Percentiles rank a stretch among this genome's conserved stretches.
Conservation (phyloP, 2,113 vertebrate genomes). For the Cavia aperea region DNA sequence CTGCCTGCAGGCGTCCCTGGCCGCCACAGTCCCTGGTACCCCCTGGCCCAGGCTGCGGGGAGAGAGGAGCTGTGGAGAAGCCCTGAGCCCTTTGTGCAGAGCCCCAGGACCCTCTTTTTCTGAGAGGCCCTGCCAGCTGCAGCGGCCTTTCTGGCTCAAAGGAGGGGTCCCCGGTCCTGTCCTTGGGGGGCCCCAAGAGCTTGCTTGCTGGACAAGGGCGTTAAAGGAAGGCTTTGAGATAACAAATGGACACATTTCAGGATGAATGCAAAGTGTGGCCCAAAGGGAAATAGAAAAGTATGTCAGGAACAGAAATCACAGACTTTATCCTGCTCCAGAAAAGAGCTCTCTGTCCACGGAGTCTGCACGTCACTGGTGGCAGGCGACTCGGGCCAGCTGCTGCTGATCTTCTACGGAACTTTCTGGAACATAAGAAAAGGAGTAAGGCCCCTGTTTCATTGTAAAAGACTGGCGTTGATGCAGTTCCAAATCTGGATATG, state of each 20-base stretch:
- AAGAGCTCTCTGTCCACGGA: rapidly evolving
- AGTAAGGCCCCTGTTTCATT: not conserved
- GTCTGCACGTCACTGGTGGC: not conserved
- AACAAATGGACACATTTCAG: not conserved
- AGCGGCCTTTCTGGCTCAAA: not conserved
- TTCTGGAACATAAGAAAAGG: not conserved
- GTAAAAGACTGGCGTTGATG: not conserved
- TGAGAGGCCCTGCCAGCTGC: not conserved
- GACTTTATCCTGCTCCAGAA: not conserved
- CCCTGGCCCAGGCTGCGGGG: not conserved
- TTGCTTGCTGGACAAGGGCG: not conserved
- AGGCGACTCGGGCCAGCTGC: not conserved
- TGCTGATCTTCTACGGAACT: not conserved
- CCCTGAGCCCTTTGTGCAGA: not conserved
- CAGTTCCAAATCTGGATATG: not conserved
- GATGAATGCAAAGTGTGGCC: not conserved
- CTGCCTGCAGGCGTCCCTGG: rapidly evolving
- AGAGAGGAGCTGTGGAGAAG: rapidly evolving
- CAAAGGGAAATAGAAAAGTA: not conserved
- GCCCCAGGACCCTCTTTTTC: not conserved
- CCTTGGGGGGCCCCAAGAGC: not conserved
- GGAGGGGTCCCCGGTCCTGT: not conserved
- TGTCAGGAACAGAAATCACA: not conserved
- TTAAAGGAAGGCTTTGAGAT: not conserved
- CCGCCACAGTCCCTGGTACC: no score